phyloP scores from a whole-genome alignment of 2,888 invertebrate genomes.

The Gisinianus flammeolus region DNA sequence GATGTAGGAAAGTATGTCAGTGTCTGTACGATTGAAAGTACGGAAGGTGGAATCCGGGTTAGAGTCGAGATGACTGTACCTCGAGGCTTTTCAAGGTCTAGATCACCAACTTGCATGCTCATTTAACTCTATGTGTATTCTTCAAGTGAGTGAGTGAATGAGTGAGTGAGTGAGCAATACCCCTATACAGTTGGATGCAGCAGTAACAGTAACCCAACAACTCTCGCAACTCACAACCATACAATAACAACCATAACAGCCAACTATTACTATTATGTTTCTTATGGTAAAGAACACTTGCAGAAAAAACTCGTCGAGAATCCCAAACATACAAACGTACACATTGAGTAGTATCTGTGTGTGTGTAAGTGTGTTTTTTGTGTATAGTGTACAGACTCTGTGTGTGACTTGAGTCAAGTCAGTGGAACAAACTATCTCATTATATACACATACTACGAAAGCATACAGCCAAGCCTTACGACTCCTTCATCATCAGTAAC shows the following conservation, averaged over 20 bases:
- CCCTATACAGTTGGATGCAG: neutral
- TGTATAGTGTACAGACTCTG: neutral
- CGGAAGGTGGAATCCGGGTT: conserved; percentile 59
- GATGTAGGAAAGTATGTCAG: conserved; percentile 59
- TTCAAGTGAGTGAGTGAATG: conserved; percentile 8
- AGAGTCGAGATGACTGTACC: conserved; percentile 50
- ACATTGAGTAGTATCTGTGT: no score
- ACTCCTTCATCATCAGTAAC: conserved; percentile 23
- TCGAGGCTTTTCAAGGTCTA: conserved; percentile 59
- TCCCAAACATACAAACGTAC: no score
- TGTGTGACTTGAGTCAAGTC: neutral
- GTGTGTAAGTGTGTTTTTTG: no score
- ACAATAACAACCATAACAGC: neutral
- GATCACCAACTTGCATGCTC: conserved; percentile 52
- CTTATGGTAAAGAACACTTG: no score
- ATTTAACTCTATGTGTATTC: conserved; percentile 20
- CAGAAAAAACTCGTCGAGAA: no score
- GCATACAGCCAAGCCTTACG: neutral
- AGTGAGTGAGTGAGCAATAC: conserved; percentile 3
- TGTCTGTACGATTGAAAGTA: conserved; percentile 59
- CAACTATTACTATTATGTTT: neutral
- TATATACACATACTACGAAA: conserved; percentile 17
- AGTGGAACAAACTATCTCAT: conserved; percentile 11
- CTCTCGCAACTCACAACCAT: neutral
- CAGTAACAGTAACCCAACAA: neutral